phyloP scores from a whole-genome alignment of 2,113 vertebrate species.

The Psammodynastes pulverulentus region DNA sequence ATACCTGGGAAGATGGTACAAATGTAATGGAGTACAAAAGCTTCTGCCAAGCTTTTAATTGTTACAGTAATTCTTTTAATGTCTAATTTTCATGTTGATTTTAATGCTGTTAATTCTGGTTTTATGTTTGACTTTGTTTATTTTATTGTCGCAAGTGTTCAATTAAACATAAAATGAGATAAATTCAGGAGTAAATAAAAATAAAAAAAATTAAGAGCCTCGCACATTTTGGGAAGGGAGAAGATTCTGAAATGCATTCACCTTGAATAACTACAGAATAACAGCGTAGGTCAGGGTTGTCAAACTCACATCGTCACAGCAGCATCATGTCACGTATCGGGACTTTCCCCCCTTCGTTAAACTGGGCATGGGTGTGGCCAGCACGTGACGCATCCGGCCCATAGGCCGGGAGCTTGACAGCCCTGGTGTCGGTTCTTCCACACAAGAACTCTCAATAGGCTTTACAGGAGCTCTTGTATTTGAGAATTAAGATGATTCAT shows the following conservation, averaged over 20 bases:
- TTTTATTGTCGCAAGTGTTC: not conserved
- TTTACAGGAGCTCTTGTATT: not conserved
- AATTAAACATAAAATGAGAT: not conserved
- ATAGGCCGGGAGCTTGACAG: too few species aligned
- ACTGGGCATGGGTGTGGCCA: too few species aligned
- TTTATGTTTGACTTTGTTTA: not conserved
- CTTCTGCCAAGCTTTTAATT: not conserved
- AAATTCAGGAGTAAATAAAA: not conserved
- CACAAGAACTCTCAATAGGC: not conserved
- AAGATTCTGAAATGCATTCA: not conserved
- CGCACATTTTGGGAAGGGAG: not conserved
- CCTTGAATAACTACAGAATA: not conserved
- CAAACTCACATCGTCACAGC: too few species aligned
- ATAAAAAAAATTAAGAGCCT: not conserved
- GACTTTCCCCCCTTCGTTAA: too few species aligned
- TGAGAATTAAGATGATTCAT: not conserved
- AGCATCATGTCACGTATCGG: accelerated
- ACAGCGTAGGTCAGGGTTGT: not conserved
- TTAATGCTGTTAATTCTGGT: not conserved
- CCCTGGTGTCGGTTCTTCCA: not conserved
- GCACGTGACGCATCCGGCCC: too few species aligned
- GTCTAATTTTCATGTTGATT: not conserved
- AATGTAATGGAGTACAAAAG: not conserved
- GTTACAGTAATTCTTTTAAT: not conserved
- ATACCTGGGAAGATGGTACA: not conserved